Percentiles rank a stretch among this genome's conserved stretches.
These are phyloP conservation scores for Alligator mississippiensis DNA, from an alignment of 2,113 vertebrate species.

Conservation along the genomic window DNA sequence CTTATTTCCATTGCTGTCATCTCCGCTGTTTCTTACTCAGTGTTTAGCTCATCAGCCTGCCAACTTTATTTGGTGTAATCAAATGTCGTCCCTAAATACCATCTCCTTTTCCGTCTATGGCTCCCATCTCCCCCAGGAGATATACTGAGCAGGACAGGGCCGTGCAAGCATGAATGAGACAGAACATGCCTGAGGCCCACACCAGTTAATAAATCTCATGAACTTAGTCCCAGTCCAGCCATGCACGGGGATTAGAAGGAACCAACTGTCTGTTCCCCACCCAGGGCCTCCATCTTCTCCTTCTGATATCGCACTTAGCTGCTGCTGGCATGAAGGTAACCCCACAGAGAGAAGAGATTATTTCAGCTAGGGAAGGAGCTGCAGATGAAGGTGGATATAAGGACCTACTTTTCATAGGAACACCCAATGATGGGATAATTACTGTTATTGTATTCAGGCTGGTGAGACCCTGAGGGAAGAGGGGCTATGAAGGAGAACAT, in stretches of 20 bases:
- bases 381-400: background rate
- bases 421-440: slow-evolving; percentile 58
- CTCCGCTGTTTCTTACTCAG: background rate
- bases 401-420: slow-evolving; percentile 63
- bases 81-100: background rate
- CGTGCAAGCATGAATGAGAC: background rate
- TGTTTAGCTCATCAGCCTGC: background rate
- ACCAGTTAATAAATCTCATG: background rate
- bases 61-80: background rate
- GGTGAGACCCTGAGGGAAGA: background rate
- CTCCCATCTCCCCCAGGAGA: background rate
- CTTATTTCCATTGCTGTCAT: background rate
- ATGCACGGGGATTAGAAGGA: background rate
- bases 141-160: background rate
- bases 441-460: slow-evolving; percentile 51
- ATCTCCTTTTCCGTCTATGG: too few relatives aligned
- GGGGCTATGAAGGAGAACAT: slow-evolving; percentile 37
- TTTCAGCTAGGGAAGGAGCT: background rate
- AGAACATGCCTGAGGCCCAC: background rate
- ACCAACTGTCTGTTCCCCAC: background rate
- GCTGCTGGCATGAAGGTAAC: background rate
- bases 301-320: background rate
- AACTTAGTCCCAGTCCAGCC: background rate
- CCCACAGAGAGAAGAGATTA: background rate
- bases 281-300: background rate